Base-by-base conservation (phyloP, 1,140 invertebrate species). In the Leptinotarsa undecemlineata region DNA sequence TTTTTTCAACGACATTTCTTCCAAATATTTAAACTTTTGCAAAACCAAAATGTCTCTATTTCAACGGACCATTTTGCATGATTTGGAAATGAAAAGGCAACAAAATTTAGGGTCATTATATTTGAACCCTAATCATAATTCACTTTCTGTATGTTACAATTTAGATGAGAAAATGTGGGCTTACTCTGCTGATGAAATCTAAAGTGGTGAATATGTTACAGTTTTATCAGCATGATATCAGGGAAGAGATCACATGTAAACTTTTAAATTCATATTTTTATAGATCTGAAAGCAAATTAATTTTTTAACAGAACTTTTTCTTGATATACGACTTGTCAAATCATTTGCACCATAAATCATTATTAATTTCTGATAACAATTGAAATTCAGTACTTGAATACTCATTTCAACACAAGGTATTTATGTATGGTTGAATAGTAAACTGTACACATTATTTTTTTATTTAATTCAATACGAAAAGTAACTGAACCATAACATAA, bases 321-420 rank as follows among this genome's bases (percentile, higher is more conserved):
- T 64, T 64, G 63, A 64, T 64, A 64, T 64, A 23, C 63, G 26
- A 64, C 63, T 33, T 64, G 15, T 64, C 63, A 64, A 64, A 64
- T 23, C 63, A 64, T 64, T 64, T 64, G 20, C 20, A 64, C 14
- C 19, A 57, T 57, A 57, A 42, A 42, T 42, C 33, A 42, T 11
- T 42, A 11, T 42, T 42, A 3, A 42, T 42, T 42, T 42, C 33
- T 42, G 11, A 11, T 42, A 42, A 42, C 5, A 11, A 42, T 42
- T 42, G 2, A 42, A 42, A 42, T 42, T 42, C 33, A 42, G 2
- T 11, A 42, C 8, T 42, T 11, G 11, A 42, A 42, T 42, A 42
- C 33, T 11, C 8, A 42, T 11, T 42, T 11, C 33, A 42, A 42
- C 33, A 42, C 8, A 42, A 42, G 33, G 33, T 42, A 33, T 33